These are phyloP conservation scores for Pygoscelis adeliae DNA, from an alignment of 2,113 vertebrate species.

Conservation along the genomic window DNA sequence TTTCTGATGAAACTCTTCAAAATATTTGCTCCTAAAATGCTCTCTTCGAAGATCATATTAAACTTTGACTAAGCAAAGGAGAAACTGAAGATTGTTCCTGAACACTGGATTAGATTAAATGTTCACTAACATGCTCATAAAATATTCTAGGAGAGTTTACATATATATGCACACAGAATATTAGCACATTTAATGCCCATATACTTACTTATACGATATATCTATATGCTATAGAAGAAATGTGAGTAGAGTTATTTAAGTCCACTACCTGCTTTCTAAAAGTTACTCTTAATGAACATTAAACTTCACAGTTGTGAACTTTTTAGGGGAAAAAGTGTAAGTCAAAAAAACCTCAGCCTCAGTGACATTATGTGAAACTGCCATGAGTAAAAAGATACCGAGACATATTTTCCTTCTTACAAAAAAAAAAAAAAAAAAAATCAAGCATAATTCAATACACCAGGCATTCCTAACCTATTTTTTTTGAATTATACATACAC, in stretches of 20 bases:
- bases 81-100: background rate
- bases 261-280: background rate
- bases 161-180: background rate
- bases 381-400: accelerated
- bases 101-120: background rate
- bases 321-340: background rate
- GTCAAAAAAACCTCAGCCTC: background rate
- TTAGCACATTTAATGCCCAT: background rate
- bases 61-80: background rate
- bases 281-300: background rate
- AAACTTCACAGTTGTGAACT: background rate
- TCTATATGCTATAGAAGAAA: background rate
- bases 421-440: background rate
- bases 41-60: background rate
- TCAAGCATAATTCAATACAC: background rate
- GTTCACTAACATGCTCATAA: background rate
- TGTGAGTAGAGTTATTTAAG: background rate
- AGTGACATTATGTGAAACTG: background rate
- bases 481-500: background rate
- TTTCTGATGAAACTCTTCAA: background rate
- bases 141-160: background rate
- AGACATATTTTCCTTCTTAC: background rate
- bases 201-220: background rate
- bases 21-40: background rate
- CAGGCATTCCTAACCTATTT: background rate